A percentile compares a stretch with the other conserved stretches of the same genome.
Conservation (phyloP, 1,140 invertebrate species). For the Holcopasites calliopsidis region DNA sequence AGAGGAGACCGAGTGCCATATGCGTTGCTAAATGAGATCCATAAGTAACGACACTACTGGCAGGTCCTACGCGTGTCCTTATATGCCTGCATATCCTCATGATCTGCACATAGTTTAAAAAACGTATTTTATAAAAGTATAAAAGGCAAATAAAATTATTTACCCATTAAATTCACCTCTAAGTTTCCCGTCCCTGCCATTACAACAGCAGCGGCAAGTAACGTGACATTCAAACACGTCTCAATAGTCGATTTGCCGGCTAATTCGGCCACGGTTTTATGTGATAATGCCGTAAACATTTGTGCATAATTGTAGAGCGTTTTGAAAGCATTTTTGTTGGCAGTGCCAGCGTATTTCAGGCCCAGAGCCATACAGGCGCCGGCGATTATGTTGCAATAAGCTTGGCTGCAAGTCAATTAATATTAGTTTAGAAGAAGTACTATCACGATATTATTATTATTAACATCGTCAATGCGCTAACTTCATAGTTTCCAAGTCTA, state of each 20-base stretch:
- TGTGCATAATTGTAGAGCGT: conserved; percentile 86
- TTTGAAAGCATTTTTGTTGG: conserved; percentile 89
- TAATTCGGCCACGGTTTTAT: conserved; percentile 89
- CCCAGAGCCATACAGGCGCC: conserved; percentile 97
- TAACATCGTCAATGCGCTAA: conserved; percentile 75
- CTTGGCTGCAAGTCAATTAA: conserved; percentile 85
- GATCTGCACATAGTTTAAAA: conserved; percentile 56
- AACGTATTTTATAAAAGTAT: background rate
- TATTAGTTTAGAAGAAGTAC: conserved; percentile 26
- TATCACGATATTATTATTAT: background rate
- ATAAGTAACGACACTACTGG: conserved; percentile 88
- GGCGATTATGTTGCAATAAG: conserved; percentile 96
- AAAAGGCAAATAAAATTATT: background rate
- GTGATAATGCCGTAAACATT: conserved; percentile 83
- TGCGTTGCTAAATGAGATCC: conserved; percentile 97
- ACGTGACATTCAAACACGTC: conserved; percentile 91
- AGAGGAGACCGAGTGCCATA: conserved; percentile 95
- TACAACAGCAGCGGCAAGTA: conserved; percentile 91
- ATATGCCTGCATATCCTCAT: conserved; percentile 92
- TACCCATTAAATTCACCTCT: conserved; percentile 79
- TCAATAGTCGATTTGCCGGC: conserved; percentile 95
- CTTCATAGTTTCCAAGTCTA: conserved; percentile 98
- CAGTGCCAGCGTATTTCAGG: conserved; percentile 95
- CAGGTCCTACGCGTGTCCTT: conserved; percentile 85
- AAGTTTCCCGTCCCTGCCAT: conserved; percentile 97